These are phyloP conservation scores for Phortica magna DNA, from an alignment of 2,888 invertebrate species.

Conservation along the genomic window DNA sequence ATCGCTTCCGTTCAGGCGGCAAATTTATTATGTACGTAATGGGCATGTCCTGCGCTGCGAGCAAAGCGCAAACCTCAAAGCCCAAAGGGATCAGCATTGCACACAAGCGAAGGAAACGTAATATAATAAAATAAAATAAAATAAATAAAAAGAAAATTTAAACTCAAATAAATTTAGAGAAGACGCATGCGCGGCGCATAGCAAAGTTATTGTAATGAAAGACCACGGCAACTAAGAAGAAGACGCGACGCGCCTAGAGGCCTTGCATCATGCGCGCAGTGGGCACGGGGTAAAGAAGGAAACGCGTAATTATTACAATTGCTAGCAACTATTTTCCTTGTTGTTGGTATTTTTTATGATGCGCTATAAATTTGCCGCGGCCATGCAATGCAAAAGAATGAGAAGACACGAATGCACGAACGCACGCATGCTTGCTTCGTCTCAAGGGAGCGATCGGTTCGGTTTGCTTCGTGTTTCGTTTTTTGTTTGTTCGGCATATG, in stretches of 20 bases:
- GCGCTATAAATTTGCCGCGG: neutral
- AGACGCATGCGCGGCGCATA: conserved; percentile 16
- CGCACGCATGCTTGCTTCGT: neutral
- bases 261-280: neutral
- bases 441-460: neutral
- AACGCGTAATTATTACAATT: too few relatives aligned
- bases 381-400: too few relatives aligned
- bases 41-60: conserved; percentile 7
- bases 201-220: neutral
- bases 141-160: conserved; percentile 26
- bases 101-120: neutral
- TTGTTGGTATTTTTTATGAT: neutral
- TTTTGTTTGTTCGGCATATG: neutral
- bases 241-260: neutral
- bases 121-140: conserved; percentile 30
- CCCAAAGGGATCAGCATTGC: conserved; percentile 22
- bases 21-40: conserved; percentile 20
- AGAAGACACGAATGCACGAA: neutral
- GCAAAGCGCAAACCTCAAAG: conserved; percentile 8
- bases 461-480: neutral
- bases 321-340: too few relatives aligned
- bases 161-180: neutral
- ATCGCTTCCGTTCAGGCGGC: conserved; percentile 37
- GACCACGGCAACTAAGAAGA: neutral
- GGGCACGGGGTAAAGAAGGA: neutral